A percentile compares a stretch with the other conserved stretches of the same genome.
phyloP scores from a whole-genome alignment of 92 coral and sea anemone species.

The Blastomussa wellsi region DNA sequence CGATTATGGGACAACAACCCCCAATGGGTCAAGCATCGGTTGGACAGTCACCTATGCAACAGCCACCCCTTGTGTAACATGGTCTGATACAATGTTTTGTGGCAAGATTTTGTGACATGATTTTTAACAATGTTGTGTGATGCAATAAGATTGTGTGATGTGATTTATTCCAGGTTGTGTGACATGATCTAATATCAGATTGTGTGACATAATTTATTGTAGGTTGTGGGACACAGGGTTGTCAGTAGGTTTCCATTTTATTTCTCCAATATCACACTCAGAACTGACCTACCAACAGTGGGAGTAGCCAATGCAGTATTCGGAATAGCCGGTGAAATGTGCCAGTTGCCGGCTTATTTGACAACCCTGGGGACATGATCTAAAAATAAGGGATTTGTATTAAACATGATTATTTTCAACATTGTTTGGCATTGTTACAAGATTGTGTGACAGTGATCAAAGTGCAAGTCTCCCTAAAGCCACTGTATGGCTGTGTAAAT shows the following conservation, averaged over 20 bases:
- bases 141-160: background rate
- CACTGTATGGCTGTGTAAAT: background rate
- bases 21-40: constrained; percentile 68
- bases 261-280: too few species aligned
- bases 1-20: constrained; percentile 69
- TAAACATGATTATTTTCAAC: too few species aligned
- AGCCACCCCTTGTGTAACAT: constrained; percentile 51
- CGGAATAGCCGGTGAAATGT: too few species aligned
- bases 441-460: background rate
- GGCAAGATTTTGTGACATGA: background rate
- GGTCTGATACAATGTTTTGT: background rate
- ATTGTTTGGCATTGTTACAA: background rate
- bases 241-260: too few species aligned
- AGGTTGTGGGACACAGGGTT: constrained; percentile 1
- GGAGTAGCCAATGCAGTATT: too few species aligned
- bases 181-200: background rate
- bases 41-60: constrained; percentile 79
- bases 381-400: too few species aligned
- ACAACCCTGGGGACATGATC: too few species aligned
- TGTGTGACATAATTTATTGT: background rate
- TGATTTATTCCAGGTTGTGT: background rate
- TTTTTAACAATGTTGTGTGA: background rate
- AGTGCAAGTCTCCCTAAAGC: background rate
- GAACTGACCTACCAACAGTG: too few species aligned
- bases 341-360: too few species aligned